Base-by-base conservation (phyloP, 2,888 invertebrate genomes). In the Scrobipalpa atriplicella region DNA sequence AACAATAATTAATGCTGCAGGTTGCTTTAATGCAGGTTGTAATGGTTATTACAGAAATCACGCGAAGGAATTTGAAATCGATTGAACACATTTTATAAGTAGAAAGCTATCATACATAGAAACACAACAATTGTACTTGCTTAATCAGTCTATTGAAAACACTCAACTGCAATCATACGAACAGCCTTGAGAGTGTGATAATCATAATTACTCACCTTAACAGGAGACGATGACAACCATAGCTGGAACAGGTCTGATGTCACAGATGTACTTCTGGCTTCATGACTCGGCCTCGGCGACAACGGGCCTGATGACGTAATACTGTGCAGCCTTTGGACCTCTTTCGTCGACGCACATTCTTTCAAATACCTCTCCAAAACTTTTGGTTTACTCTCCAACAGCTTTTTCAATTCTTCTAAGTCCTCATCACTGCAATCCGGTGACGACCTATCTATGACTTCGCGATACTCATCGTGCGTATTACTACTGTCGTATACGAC, bases 181-280 rank as follows among this genome's bases (percentile, higher is more conserved):
- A 9, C 66, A 64, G 6, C 67, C 62, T 67, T 70, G 68, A 67
- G 29, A 43, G 52, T 36, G 62, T 43, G 65, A 68, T 66, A 69
- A 62, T 64, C 62, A 75, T 79, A 72, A 80, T 71, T 73, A 82
- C 93, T 86, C 71, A 95, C 95, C 94, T 95, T 95, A 80, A 95
- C 93, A 7, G 97, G 96, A 64, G 96, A 96, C 39, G 96, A 95
- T 43, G 96, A 95, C 81, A 97, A 90, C 97, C 97, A 97, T 72
- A 96, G 94, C 79, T 97, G 97, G 87, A 97, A 97, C 71, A 97
- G 93, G 83, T 97, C 97, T 71, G 97, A 96, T 58, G 96, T 96
- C 72, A 97, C 95, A 60, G 96, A 96, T 60, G 96, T 95, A 69
- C 96, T 94, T 72, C 94, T 93, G 9, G 94, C 93, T 74, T 92